phyloP scores from a whole-genome alignment of 2,888 invertebrate genomes.

The Plebejus melissa region DNA sequence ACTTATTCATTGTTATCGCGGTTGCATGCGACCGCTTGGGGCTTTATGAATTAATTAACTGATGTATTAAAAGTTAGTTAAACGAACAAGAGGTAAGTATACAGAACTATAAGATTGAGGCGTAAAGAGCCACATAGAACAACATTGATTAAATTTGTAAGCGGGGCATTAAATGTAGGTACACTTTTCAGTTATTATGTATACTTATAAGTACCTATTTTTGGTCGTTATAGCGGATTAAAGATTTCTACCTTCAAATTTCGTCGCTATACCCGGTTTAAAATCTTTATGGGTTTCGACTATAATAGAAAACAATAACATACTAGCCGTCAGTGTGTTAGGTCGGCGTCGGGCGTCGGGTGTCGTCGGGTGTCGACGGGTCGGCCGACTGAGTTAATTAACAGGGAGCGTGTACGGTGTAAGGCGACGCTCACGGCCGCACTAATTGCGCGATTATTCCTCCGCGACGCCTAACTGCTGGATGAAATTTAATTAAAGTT shows the following conservation, averaged over 20 bases:
- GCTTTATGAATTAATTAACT: constrained; percentile 71
- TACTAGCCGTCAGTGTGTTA: constrained; percentile 39
- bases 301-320: neutral
- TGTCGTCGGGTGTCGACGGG: constrained; percentile 52
- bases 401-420: constrained; percentile 77
- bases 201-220: neutral
- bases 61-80: neutral
- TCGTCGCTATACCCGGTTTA: neutral
- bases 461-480: constrained; percentile 79
- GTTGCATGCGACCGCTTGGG: too few relatives aligned
- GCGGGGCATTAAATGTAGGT: constrained; percentile 40
- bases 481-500: constrained; percentile 81
- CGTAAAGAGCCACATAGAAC: too few relatives aligned
- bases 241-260: too few relatives aligned
- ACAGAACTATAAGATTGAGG: too few relatives aligned
- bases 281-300: neutral
- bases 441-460: constrained; percentile 80
- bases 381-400: constrained; percentile 77
- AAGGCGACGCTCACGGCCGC: constrained; percentile 78
- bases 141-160: constrained; percentile 42
- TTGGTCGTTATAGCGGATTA: neutral
- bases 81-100: neutral
- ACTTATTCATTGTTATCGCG: too few relatives aligned
- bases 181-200: too few relatives aligned
- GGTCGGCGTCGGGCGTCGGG: constrained; percentile 33